These are phyloP conservation scores for Apostichopus californicus DNA, from an alignment of 35 echinoderm and acorn worm genomes.

Conservation along the genomic window DNA sequence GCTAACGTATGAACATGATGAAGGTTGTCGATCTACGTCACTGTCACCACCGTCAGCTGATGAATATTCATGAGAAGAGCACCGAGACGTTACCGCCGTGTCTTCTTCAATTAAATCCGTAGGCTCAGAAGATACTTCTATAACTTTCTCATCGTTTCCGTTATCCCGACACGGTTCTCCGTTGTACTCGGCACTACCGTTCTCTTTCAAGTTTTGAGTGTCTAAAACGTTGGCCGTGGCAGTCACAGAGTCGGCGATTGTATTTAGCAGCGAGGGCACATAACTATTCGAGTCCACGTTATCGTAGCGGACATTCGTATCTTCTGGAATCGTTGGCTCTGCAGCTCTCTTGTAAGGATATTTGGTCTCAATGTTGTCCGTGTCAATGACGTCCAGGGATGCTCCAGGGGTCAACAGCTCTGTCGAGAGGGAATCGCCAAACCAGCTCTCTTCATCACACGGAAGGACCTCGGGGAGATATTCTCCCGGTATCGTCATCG, in stretches of 20 bases:
- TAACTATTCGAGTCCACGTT: not conserved
- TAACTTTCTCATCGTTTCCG: not conserved
- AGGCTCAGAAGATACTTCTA: not conserved
- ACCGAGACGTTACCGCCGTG: not conserved
- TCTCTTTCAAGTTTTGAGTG: not conserved
- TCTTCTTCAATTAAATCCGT: not conserved
- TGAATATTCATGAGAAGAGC: conserved; percentile 48
- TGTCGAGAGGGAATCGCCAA: conserved; percentile 49
- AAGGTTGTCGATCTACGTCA: conserved; percentile 1
- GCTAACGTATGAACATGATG: conserved; percentile 32
- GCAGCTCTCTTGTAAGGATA: not conserved
- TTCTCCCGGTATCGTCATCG: conserved; percentile 15
- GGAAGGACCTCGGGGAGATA: conserved; percentile 38
- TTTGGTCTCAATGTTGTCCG: not conserved
- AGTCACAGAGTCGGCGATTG: conserved; percentile 44
- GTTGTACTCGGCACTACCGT: not conserved
- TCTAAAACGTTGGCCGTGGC: conserved; percentile 35
- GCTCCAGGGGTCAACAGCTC: conserved; percentile 47
- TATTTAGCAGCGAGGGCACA: conserved; percentile 25
- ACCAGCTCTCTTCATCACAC: conserved; percentile 40
- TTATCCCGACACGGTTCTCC: not conserved
- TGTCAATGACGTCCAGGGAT: conserved; percentile 38
- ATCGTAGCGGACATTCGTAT: not conserved
- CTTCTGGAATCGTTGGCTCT: not conserved
- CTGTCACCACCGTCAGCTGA: conserved; percentile 34